Conservation (phyloP, 1,140 invertebrate species). For the Pseudomyrmex flavicornis region DNA sequence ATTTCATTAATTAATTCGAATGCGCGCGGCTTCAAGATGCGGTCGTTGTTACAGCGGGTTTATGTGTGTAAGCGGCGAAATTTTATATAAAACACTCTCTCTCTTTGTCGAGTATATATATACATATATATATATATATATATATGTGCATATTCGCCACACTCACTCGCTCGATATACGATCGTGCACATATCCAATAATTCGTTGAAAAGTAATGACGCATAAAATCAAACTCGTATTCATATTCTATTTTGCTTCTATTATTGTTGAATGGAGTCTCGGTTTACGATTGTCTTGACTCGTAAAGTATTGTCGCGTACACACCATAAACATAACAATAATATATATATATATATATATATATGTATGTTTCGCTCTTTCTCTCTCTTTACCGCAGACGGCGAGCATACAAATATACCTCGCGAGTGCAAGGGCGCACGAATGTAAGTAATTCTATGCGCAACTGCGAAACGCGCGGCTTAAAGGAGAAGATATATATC, state of each 20-base stretch:
- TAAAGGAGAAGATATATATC: not conserved
- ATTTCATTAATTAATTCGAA: conserved; percentile 54
- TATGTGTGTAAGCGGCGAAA: conserved; percentile 15
- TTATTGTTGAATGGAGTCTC: conserved; percentile 9
- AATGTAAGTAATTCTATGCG: conserved; percentile 13
- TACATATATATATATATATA: too few species aligned
- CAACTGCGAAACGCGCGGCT: not conserved
- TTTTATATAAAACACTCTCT: conserved; percentile 18
- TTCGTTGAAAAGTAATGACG: conserved; percentile 34
- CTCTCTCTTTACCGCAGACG: not conserved
- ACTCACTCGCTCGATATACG: conserved; percentile 22
- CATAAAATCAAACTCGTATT: conserved; percentile 23
- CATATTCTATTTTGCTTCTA: conserved; percentile 22
- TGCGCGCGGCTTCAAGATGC: conserved; percentile 43
- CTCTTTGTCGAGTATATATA: too few species aligned
- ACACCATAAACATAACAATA: conserved; percentile 1
- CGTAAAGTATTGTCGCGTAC: not conserved
- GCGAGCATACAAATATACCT: not conserved
- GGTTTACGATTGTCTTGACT: not conserved
- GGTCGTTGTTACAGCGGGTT: conserved; percentile 46
- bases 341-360: not conserved
- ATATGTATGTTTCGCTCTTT: not conserved
- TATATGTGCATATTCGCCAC: not conserved
- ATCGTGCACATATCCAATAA: conserved; percentile 16
- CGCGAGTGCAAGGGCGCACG: not conserved